Evolutionary conservation across 2,797 vertebrate genomes (phyloP), one percentile per base, ranked within the genome.

Genomic region (Coranthus polyacanthus): DNA sequence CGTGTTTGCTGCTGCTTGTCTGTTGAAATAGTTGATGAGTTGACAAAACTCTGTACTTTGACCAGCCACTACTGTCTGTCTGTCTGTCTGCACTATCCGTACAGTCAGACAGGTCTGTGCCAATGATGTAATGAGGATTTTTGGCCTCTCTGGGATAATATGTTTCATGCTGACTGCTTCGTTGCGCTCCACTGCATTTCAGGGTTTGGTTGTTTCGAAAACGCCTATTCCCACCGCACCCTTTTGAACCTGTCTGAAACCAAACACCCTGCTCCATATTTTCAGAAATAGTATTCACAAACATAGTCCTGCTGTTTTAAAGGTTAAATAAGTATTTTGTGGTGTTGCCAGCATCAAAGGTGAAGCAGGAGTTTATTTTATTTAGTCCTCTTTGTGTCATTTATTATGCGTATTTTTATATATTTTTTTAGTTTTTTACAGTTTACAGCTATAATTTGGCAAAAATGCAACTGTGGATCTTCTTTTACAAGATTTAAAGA

Each of bases 91-190:
- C 32, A 4, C 32, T 69, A 67, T 81, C 74, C 82, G 75, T 55
- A n/a, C 21, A 39, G 45, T 32, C 12, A 17, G 39, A 17, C 53
- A 55, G 43, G 53, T 63, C 54, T 55, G 65, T 43, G 41, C 26
- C 12, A 38, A 42, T 85, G 71, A 76, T 79, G 64, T 77, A 81
- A 81, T 76, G 54, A 57, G 42, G 63, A 64, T 78, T 42, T 65
- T 70, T 72, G 72, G 36, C 26, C 63, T 67, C 21, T 16, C 39
- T 39, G 24, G 24, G 26, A 51, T 57, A 13, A 50, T n/a, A 6
- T 56, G 37, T 36, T 43, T 52, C 3, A 12, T 59, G 45, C 37
- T 8, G 36, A 41, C 50, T 49, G 43, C 32, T 50, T 8, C 20
- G 34, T n/a, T 41, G 18, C 12, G 5, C 32, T 38, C 9, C 2